Conservation (phyloP, 2,113 vertebrate genomes). For the Gymnogyps californianus region DNA sequence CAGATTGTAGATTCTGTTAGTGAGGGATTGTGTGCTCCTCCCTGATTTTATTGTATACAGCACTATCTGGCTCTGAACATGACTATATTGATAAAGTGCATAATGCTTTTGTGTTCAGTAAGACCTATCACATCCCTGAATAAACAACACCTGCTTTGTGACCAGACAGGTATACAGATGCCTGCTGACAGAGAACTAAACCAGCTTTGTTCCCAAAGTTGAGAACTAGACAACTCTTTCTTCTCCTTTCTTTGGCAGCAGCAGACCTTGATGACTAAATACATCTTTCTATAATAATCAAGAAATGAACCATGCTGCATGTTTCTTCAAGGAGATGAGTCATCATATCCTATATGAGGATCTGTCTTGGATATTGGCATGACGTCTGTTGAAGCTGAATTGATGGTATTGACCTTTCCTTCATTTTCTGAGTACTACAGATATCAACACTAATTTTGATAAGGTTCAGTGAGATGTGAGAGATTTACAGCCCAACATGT, state of each 20-base stretch:
- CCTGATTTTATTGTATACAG: neutral
- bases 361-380: neutral
- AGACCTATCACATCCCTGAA: neutral
- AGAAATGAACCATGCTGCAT: neutral
- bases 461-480: neutral
- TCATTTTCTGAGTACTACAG: neutral
- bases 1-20: neutral
- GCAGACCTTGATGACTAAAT: neutral
- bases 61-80: neutral
- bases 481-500: neutral
- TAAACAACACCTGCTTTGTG: neutral
- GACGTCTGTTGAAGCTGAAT: neutral
- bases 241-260: neutral
- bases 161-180: neutral
- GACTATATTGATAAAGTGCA: neutral
- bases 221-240: neutral
- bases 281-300: neutral
- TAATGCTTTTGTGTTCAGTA: neutral
- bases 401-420: constrained; percentile 5
- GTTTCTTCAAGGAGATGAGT: neutral
- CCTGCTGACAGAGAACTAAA: neutral
- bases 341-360: neutral
- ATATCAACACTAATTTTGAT: neutral
- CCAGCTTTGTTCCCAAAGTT: neutral
- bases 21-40: neutral